Conservation (phyloP, 2,797 vertebrate species). For the Protosalanx chinensis region DNA sequence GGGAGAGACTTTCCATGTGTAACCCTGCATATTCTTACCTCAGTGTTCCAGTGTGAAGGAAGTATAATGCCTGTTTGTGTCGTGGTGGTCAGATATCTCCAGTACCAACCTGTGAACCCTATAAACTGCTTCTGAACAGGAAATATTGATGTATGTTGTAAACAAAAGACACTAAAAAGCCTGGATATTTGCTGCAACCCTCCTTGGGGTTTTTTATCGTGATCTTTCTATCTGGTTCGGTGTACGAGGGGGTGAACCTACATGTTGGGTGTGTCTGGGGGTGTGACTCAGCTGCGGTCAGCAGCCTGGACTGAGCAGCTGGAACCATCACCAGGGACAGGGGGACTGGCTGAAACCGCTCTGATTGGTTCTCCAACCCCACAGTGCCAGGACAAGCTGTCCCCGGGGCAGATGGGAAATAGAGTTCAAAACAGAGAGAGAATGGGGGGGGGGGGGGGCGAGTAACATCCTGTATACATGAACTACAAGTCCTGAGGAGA, state of each 20-base stretch:
- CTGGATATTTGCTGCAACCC: conserved; percentile 84
- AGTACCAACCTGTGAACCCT: conserved; percentile 72
- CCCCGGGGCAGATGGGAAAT: conserved; percentile 39
- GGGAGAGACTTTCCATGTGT: conserved; percentile 69
- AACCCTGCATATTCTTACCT: conserved; percentile 84
- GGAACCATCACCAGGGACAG: conserved; percentile 33
- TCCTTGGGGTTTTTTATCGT: conserved; percentile 76
- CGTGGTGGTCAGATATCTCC: conserved; percentile 79
- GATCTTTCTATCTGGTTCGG: conserved; percentile 75
- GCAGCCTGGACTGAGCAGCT: conserved; percentile 37
- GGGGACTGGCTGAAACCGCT: conserved; percentile 49
- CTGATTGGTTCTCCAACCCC: conserved; percentile 38
- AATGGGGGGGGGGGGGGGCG: conserved; percentile 16
- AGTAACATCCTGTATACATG: conserved; percentile 49
- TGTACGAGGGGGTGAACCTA: conserved; percentile 66
- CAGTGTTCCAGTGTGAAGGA: conserved; percentile 83
- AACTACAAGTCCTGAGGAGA: conserved; percentile 9
- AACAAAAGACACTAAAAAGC: conserved; percentile 63
- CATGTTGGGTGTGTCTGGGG: conserved; percentile 62
- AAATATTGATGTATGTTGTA: conserved; percentile 65
- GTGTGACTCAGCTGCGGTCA: conserved; percentile 48
- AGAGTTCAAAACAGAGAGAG: conserved; percentile 45
- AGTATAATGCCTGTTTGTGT: conserved; percentile 74
- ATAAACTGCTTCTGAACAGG: conserved; percentile 68
- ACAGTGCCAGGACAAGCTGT: conserved; percentile 66